Base-by-base conservation (phyloP, 2,888 invertebrate species). In the Pristionchus exspectatus region DNA sequence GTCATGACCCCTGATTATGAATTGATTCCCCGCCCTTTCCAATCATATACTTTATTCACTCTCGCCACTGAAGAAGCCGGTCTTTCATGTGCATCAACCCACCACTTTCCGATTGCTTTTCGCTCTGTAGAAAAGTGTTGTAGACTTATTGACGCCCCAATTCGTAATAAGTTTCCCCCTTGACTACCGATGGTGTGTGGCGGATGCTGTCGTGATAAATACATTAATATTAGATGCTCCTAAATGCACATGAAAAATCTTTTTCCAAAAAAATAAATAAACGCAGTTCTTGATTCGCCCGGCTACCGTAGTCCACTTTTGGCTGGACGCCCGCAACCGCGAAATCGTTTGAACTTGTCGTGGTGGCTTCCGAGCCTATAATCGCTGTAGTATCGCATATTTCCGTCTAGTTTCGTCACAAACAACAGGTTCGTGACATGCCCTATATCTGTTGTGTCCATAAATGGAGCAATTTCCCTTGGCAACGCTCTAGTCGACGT, bases 31-130 rank as follows among this genome's bases (percentile, higher is more conserved):
- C 66, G 2, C 63, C 16, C 33, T 27, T 27, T 30, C 69, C 72
- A 30, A 30, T 72, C 66, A 27, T 27, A 66, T 66, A n/a, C 66
- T 5, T 38, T 66, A 66, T n/a, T 77, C 24, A 24, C 77, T 77
- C 77, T 44, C 27, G 21, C 21, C 14, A 33, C 21, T n/a, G 81
- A 50, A 38, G 81, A 50, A 38, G 33, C 77, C 50, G 50, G 81
- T 81, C 50, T 81, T 54, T 44, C 81, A 81, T 81, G 9, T 81
- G 72, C 72, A 72, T 72, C 72, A 72, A 72, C 72, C 72, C 72
- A 72, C 66, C 72, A 72, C 72, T 33, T 72, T 24, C 59, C 30
- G 24, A 66, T 72, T 30, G 30, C 66, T 72, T 72, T 72, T 72
- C 72, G 72, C 72, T 30, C 33, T 72, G 72, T 72, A 72, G 72